Evolutionary conservation across 2,888 invertebrate species (phyloP).

Genomic region (Cheilosia impressa): DNA sequence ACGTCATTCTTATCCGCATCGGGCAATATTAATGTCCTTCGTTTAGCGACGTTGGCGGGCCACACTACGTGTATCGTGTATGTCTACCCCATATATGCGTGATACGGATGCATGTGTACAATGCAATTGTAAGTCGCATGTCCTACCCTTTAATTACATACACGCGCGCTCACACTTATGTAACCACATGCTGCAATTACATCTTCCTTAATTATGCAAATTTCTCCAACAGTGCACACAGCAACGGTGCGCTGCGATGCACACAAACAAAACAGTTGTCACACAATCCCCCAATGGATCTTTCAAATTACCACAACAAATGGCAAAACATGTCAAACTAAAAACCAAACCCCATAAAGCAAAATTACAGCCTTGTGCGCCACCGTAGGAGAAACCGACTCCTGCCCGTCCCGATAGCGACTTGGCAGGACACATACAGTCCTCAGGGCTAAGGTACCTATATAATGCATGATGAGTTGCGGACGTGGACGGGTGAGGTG

Average conservation of each 20-base stretch:
- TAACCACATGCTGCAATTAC: conserved; percentile 66
- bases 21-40: conserved; percentile 65
- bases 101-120: conserved; percentile 15
- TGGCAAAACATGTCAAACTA: conserved; percentile 73
- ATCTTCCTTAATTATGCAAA: conserved; percentile 74
- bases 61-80: too few relatives aligned
- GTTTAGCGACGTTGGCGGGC: conserved; percentile 23
- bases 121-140: conserved; percentile 18
- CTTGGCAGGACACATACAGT: conserved; percentile 5
- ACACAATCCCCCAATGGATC: conserved; percentile 65
- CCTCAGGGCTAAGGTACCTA: not conserved
- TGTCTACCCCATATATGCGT: not conserved
- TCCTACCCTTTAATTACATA: conserved; percentile 53
- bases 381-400: conserved; percentile 17
- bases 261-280: conserved; percentile 72
- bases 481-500: not conserved
- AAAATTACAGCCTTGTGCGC: conserved; percentile 62
- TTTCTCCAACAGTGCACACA: conserved; percentile 56
- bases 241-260: conserved; percentile 52
- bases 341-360: conserved; percentile 69
- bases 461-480: not conserved
- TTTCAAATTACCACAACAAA: conserved; percentile 74
- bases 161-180: conserved; percentile 47
- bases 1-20: conserved; percentile 70
- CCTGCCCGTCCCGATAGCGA: conserved; percentile 2